phyloP scores from a whole-genome alignment of 2,113 vertebrate genomes.

The Atlantisia rogersi region DNA sequence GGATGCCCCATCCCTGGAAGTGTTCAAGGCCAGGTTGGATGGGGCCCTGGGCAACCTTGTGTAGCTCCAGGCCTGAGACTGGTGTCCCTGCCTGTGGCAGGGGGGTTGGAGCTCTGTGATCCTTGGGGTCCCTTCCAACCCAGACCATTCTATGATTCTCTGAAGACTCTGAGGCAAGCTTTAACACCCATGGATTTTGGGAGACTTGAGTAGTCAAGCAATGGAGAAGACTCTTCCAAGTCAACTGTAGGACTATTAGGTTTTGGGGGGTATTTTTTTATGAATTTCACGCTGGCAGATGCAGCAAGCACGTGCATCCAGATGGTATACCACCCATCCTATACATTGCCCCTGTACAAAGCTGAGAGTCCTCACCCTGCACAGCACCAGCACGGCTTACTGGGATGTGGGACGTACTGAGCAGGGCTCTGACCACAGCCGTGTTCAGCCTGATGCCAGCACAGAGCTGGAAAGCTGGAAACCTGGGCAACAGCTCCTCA shows the following conservation, averaged over 20 bases:
- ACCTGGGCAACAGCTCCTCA: background rate
- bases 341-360: background rate
- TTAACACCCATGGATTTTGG: background rate
- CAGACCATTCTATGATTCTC: background rate
- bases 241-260: background rate
- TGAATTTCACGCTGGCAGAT: background rate
- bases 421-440: background rate
- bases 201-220: background rate
- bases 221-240: background rate
- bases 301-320: background rate
- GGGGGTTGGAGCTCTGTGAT: too few relatives aligned
- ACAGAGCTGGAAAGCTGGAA: background rate
- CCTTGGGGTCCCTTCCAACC: too few relatives aligned
- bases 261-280: background rate
- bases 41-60: too few relatives aligned
- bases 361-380: background rate
- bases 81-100: too few relatives aligned
- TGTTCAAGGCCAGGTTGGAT: too few relatives aligned
- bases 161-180: background rate
- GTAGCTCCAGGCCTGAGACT: too few relatives aligned
- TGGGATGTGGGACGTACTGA: background rate
- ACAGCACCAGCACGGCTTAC: background rate
- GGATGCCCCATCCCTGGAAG: too few relatives aligned
- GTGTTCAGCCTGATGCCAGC: fast-evolving
- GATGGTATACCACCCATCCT: background rate